Evolutionary conservation across 92 coral and sea anemone species (phyloP), one percentile per base, ranked within the genome.

Genomic region (Palythoa heliodiscus): DNA sequence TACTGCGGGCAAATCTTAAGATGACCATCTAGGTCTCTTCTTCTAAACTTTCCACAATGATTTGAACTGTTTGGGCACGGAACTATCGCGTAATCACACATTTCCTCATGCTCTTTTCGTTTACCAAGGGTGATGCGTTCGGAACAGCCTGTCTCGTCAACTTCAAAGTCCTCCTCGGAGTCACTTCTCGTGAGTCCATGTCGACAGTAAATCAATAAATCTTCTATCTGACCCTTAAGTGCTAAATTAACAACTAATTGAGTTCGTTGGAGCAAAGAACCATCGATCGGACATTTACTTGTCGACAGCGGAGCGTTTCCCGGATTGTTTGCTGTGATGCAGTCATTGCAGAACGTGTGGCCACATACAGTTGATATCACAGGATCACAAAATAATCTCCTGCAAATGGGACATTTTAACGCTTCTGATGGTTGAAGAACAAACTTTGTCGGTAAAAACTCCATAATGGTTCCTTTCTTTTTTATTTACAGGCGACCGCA

Each of bases 11-110:
- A 97, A 16, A 77, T 85, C 61, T 91, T 87, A 69, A 97, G 83
- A 85, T 97, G 99, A 38, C 83, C 94, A 13, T 90, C 98, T 11
- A 97, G 89, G 55, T 86, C 94, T 58, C 93, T 87, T 52, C 98
- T 89, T 20, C 98, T 91, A 77, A 93, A 97, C 83, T 93, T 94
- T 63, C 98, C 99, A 50, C 99, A 97, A 77, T 97, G 98, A 82
- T 97, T 97, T n/a, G 99, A 93, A 69, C 99, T 97, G 84, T 97
- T 97, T 1, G 99, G 98, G 68, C 99, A 97, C 1, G 98, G 99
- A 0, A 94, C 90, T 2, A 97, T 73, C 3, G 95, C 99, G 43
- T 87, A 97, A 9, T 82, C 90, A 35, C 99, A 97, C 50, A 52
- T 4, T 24, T 97, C 98, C 87, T 97, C 99, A 70, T 97, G 99